Evolutionary conservation across 1,140 invertebrate genomes (phyloP).

Genomic region (Mercenaria mercenaria): DNA sequence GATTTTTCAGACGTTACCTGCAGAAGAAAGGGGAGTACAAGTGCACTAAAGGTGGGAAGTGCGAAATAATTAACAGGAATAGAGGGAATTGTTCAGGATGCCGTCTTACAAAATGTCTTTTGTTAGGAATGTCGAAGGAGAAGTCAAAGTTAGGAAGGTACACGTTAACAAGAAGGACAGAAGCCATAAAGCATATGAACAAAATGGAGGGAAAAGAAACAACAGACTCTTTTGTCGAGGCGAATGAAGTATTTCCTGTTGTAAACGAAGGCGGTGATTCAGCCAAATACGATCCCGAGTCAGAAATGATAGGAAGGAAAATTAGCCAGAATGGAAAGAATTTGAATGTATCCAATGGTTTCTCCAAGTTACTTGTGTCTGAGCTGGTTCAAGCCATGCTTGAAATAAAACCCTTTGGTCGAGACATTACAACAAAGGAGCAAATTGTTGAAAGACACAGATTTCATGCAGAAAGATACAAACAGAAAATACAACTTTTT

Average conservation of each 20-base stretch:
- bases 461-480: conserved; percentile 37
- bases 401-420: conserved; percentile 47
- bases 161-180: conserved; percentile 70
- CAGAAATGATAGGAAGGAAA: conserved; percentile 26
- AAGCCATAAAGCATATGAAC: conserved; percentile 66
- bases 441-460: conserved; percentile 9
- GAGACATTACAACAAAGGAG: conserved; percentile 1
- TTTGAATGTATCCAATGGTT: background rate
- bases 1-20: conserved; percentile 83
- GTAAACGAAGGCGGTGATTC: background rate
- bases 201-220: conserved; percentile 61
- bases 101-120: conserved; percentile 80
- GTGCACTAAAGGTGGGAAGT: conserved; percentile 75
- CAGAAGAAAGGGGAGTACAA: conserved; percentile 76
- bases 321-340: background rate
- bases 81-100: conserved; percentile 81
- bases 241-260: background rate
- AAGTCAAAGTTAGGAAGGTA: conserved; percentile 68
- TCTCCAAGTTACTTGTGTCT: background rate
- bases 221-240: background rate
- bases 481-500: conserved; percentile 36
- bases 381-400: conserved; percentile 36
- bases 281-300: background rate
- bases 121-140: conserved; percentile 82
- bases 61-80: conserved; percentile 76